A percentile compares a stretch with the other conserved stretches of the same genome.
Evolutionary conservation across 2,888 invertebrate genomes (phyloP).

Genomic region (Sarcophaga carnaria): DNA sequence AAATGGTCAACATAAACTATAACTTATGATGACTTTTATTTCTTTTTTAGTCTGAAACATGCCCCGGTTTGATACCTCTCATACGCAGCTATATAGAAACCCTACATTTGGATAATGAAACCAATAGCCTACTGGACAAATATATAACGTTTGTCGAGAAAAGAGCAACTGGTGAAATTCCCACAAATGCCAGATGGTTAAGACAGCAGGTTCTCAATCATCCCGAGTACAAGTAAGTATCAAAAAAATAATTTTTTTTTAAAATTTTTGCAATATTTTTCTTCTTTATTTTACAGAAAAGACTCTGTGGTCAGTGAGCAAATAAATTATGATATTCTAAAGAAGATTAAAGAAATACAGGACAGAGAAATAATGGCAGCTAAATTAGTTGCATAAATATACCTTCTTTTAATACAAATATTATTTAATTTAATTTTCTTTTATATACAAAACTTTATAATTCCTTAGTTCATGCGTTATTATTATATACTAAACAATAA

Average conservation of each 20-base stretch:
- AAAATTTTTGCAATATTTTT: slow-evolving; percentile 72
- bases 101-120: slow-evolving; percentile 99
- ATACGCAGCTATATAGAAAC: slow-evolving; percentile 96
- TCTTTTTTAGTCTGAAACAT: slow-evolving; percentile 86
- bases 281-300: slow-evolving; percentile 82
- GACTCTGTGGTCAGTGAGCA: slow-evolving; percentile 94
- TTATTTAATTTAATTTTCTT: no score
- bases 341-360: slow-evolving; percentile 88
- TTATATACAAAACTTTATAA: no score
- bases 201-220: slow-evolving; percentile 94
- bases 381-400: slow-evolving; percentile 12
- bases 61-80: slow-evolving; percentile 96
- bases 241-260: neutral
- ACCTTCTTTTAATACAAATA: neutral
- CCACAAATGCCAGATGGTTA: slow-evolving; percentile 97
- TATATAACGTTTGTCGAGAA: slow-evolving; percentile 96
- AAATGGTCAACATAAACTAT: no score
- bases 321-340: slow-evolving; percentile 95
- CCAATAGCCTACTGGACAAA: slow-evolving; percentile 97
- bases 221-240: slow-evolving; percentile 91
- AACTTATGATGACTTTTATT: neutral
- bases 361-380: slow-evolving; percentile 87
- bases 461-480: no score
- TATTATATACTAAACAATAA: no score
- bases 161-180: slow-evolving; percentile 93